phyloP scores from a whole-genome alignment of 2,888 invertebrate species.

The Agrochola lychnidis region DNA sequence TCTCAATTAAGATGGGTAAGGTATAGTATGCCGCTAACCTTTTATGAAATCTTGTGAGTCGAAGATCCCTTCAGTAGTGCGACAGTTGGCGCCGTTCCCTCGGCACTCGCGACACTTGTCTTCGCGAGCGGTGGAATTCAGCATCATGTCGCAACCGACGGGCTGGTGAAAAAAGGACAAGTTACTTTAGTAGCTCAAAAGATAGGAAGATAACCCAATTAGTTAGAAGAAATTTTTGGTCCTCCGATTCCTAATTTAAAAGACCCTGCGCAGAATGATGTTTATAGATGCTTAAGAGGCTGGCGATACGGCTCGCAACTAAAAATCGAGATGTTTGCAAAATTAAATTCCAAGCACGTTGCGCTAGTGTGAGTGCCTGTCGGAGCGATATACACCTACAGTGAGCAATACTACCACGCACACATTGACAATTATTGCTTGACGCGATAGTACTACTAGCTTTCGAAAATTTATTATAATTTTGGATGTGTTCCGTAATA shows the following conservation, averaged over 20 bases:
- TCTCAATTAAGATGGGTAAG: not conserved
- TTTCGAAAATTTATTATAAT: no score
- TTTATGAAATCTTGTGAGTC: slow-evolving; percentile 93
- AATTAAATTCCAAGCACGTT: no score
- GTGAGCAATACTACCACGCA: no score
- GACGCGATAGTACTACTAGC: no score
- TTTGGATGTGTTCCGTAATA: no score
- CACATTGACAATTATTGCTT: no score
- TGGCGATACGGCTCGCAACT: no score
- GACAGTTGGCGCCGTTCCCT: slow-evolving; percentile 97
- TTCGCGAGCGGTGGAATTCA: slow-evolving; percentile 96
- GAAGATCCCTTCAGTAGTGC: slow-evolving; percentile 93
- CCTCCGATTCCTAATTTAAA: not conserved
- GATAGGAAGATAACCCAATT: not conserved
- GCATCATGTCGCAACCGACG: slow-evolving; percentile 98
- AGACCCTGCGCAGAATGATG: no score
- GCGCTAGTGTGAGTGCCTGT: no score
- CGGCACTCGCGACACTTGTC: slow-evolving; percentile 98
- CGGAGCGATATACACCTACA: no score
- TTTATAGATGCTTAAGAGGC: not conserved
- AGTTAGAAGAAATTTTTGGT: not conserved
- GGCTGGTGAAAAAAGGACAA: slow-evolving; percentile 88
- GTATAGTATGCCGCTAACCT: slow-evolving; percentile 88
- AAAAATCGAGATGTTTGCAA: no score
- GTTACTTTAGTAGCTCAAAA: not conserved